phyloP scores from a whole-genome alignment of 2,113 vertebrate species.

The Pterocles orientalis region DNA sequence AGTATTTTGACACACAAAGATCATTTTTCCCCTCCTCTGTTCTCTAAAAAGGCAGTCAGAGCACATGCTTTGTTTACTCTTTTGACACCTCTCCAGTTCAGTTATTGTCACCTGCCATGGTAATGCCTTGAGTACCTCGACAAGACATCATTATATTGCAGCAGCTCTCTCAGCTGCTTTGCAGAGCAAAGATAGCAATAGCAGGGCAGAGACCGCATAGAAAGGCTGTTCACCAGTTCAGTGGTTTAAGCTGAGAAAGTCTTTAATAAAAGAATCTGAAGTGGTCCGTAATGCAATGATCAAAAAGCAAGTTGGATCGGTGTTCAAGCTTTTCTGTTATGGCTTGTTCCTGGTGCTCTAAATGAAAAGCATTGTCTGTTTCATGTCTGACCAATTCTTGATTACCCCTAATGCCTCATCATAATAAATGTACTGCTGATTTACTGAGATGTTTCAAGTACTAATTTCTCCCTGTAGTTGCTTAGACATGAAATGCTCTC shows the following conservation, averaged over 20 bases:
- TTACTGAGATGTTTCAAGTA: not conserved
- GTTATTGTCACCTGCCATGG: not conserved
- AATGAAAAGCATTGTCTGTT: not conserved
- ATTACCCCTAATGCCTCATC: not conserved
- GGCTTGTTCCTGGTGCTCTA: not conserved
- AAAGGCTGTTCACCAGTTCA: not conserved
- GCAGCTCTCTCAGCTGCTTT: not conserved
- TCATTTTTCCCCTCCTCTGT: accelerated
- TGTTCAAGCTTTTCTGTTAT: not conserved
- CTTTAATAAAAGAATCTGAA: not conserved
- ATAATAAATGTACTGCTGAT: not conserved
- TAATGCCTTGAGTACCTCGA: not conserved
- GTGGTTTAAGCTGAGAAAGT: not conserved
- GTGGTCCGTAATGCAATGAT: not conserved
- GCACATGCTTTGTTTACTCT: not conserved
- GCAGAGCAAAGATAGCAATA: not conserved
- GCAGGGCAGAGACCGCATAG: not conserved
- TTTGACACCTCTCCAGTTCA: not conserved
- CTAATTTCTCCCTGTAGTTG: not conserved
- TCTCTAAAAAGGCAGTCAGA: not conserved
- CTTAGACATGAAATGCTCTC: not conserved
- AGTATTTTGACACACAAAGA: not conserved
- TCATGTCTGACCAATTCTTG: not conserved
- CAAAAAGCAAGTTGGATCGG: not conserved
- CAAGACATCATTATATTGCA: not conserved